These are phyloP conservation scores for Nomada lathburiana DNA, from an alignment of 2,888 invertebrate species.

Conservation along the genomic window DNA sequence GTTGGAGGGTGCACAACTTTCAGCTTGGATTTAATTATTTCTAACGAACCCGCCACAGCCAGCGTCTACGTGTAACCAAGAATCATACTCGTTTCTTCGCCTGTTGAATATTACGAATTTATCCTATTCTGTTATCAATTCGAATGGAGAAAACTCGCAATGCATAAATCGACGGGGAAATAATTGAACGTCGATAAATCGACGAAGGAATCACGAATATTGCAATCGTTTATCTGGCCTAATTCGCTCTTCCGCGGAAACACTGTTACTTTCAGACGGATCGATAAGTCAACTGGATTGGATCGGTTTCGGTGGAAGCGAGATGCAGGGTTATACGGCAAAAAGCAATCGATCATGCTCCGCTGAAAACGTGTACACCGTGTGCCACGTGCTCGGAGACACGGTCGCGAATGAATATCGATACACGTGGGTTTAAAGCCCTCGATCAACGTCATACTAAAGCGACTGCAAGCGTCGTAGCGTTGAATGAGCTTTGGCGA, in stretches of 20 bases:
- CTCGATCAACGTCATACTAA: background rate
- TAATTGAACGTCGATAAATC: slow-evolving; percentile 18
- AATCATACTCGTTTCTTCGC: slow-evolving; percentile 3
- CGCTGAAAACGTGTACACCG: slow-evolving; percentile 17
- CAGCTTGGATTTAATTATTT: slow-evolving; percentile 64
- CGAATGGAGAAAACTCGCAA: background rate
- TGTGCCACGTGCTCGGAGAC: background rate
- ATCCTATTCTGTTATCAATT: too few species aligned
- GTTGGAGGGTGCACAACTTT: slow-evolving; percentile 34
- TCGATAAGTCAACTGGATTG: slow-evolving; percentile 59
- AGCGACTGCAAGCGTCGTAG: background rate
- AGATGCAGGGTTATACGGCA: slow-evolving; percentile 9
- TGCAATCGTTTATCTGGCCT: slow-evolving; percentile 56
- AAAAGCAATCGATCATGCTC: slow-evolving; percentile 34
- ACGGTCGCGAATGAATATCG: slow-evolving; percentile 7
- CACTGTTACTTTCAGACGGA: slow-evolving; percentile 66
- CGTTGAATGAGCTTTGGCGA: background rate
- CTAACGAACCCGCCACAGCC: slow-evolving; percentile 45
- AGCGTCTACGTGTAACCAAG: background rate
- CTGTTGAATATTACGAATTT: too few species aligned
- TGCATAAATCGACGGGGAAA: slow-evolving; percentile 4
- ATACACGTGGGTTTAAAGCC: background rate
- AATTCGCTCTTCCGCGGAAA: slow-evolving; percentile 59
- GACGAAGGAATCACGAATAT: slow-evolving; percentile 31
- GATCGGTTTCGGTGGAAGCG: slow-evolving; percentile 28